Conservation (phyloP, 2,113 vertebrate genomes). For the Neogale vison region DNA sequence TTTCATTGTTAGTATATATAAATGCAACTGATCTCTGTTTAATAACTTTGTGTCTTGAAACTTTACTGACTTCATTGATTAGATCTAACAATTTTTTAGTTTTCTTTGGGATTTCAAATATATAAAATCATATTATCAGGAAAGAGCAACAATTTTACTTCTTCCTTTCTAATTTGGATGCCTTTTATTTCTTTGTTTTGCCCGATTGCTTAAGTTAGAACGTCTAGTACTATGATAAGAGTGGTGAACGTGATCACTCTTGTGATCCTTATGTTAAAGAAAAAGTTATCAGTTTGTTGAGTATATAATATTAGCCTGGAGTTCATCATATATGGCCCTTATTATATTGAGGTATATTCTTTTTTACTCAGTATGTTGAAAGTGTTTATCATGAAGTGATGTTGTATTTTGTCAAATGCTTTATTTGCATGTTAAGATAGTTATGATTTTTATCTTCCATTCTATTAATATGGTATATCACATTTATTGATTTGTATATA, state of each 20-base stretch:
- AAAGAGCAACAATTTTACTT: background rate
- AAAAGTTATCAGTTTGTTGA: background rate
- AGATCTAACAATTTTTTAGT: background rate
- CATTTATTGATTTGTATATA: background rate
- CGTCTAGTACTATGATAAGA: background rate
- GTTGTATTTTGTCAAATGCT: background rate
- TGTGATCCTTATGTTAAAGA: background rate
- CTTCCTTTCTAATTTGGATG: background rate
- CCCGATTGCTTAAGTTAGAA: background rate
- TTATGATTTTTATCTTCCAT: background rate
- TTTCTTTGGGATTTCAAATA: background rate
- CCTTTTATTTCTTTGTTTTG: background rate
- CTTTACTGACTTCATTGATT: background rate
- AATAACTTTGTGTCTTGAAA: background rate
- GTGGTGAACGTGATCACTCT: background rate
- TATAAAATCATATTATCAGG: background rate
- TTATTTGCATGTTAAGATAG: background rate
- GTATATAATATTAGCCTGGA: background rate
- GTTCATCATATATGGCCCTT: background rate
- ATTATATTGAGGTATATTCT: background rate
- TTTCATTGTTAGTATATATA: background rate
- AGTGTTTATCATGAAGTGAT: background rate
- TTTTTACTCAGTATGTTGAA: background rate
- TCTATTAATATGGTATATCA: background rate
- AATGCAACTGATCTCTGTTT: background rate